Percentiles rank a stretch among this genome's conserved stretches.
Conservation (phyloP, 2,888 invertebrate genomes). For the Anoncus sp. region DNA sequence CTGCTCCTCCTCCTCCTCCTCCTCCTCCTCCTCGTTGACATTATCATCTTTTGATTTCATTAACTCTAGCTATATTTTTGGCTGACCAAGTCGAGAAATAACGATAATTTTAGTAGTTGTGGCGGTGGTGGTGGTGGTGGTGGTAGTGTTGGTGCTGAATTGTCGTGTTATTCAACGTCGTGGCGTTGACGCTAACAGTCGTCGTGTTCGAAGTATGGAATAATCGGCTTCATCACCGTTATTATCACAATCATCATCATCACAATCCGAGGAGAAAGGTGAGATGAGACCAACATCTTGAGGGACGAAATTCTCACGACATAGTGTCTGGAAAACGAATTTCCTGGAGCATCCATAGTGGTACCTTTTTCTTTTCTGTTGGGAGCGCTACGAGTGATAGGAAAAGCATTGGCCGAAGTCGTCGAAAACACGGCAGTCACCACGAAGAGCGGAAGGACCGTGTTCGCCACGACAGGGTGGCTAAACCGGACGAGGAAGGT, state of each 20-base stretch:
- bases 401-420: conserved; percentile 34
- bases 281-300: not conserved
- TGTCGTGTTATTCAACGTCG: conserved; percentile 46
- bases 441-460: conserved; percentile 72
- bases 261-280: not conserved
- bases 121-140: conserved; percentile 39
- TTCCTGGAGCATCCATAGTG: not conserved
- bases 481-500: conserved; percentile 69
- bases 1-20: conserved; percentile 46
- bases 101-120: conserved; percentile 34
- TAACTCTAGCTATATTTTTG: not conserved
- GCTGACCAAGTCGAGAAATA: conserved; percentile 5
- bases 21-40: conserved; percentile 20
- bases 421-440: conserved; percentile 72
- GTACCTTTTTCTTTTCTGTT: not conserved
- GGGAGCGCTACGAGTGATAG: not conserved
- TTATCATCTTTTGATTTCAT: conserved; percentile 29
- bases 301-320: not conserved
- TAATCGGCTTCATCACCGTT: not conserved
- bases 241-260: not conserved
- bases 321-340: not conserved
- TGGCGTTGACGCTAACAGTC: conserved; percentile 44
- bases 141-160: conserved; percentile 17
- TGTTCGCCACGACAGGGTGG: conserved; percentile 74
- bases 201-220: conserved; percentile 29